Evolutionary conservation across 2,113 vertebrate species (phyloP).

Genomic region (Pleuronectes platessa): DNA sequence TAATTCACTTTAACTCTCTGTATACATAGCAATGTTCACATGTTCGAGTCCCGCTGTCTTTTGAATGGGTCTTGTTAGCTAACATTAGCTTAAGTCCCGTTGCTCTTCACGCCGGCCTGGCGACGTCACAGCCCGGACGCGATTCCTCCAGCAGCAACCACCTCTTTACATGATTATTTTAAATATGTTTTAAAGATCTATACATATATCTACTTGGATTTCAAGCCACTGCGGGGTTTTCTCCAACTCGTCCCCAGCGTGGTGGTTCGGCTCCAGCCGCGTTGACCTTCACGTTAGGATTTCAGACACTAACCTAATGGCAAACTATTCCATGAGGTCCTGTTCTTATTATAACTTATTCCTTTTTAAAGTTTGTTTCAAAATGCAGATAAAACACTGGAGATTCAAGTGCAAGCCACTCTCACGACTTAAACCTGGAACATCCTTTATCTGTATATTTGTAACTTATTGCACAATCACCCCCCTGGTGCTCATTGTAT

Average conservation of each 20-base stretch:
- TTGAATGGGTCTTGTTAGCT: constrained; percentile 8
- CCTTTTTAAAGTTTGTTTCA: neutral
- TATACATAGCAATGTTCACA: too few species aligned
- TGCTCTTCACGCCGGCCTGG: constrained; percentile 46
- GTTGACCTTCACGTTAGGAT: constrained; percentile 70
- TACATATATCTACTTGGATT: neutral
- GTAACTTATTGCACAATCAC: too few species aligned
- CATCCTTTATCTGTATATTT: too few species aligned
- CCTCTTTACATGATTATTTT: neutral
- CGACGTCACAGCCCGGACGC: constrained; percentile 18
- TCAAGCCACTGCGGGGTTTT: neutral
- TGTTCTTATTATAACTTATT: neutral
- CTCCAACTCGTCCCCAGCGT: neutral
- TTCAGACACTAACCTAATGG: neutral
- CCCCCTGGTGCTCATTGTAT: too few species aligned
- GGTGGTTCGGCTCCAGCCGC: neutral
- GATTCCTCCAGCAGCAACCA: neutral
- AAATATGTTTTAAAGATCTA: neutral
- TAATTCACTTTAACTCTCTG: neutral
- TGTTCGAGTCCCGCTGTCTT: neutral
- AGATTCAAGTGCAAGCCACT: too few species aligned
- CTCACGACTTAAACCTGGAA: too few species aligned
- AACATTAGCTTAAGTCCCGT: constrained; percentile 9
- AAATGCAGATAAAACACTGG: neutral
- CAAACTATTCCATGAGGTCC: neutral